Conservation (phyloP, 2,797 vertebrate genomes). For the Danio aesculapii region DNA sequence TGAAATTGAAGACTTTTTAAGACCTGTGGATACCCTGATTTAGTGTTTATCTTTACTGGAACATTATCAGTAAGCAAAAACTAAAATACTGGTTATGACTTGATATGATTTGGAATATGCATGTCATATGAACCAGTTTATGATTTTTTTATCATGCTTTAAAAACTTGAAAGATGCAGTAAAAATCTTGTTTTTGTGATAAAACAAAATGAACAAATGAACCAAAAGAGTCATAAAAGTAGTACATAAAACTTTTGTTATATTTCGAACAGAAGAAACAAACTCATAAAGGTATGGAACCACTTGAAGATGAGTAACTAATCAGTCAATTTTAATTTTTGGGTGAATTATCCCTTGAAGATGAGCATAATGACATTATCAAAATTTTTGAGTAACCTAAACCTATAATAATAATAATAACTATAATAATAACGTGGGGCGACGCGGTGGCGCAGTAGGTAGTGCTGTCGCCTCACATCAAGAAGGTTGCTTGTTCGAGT, state of each 20-base stretch:
- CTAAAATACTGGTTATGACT: background rate
- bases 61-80: background rate
- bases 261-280: background rate
- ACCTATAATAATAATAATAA: too few relatives aligned
- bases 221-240: too few relatives aligned
- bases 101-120: background rate
- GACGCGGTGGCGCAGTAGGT: too few relatives aligned
- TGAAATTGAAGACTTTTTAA: too few relatives aligned
- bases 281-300: background rate
- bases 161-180: background rate
- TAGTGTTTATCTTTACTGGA: background rate
- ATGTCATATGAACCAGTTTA: background rate
- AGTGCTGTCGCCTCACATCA: too few relatives aligned
- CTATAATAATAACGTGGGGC: too few relatives aligned
- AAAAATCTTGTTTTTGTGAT: background rate
- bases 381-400: too few relatives aligned
- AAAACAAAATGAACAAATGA: too few relatives aligned
- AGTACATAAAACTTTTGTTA: too few relatives aligned
- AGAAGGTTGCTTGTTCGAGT: too few relatives aligned
- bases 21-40: too few relatives aligned
- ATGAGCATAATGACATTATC: background rate
- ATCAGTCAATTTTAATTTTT: background rate
- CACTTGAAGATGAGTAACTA: background rate
- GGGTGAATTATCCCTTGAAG: background rate
- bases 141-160: background rate